Conservation (phyloP, 2,888 invertebrate genomes). For the Yponomeuta sedellus region DNA sequence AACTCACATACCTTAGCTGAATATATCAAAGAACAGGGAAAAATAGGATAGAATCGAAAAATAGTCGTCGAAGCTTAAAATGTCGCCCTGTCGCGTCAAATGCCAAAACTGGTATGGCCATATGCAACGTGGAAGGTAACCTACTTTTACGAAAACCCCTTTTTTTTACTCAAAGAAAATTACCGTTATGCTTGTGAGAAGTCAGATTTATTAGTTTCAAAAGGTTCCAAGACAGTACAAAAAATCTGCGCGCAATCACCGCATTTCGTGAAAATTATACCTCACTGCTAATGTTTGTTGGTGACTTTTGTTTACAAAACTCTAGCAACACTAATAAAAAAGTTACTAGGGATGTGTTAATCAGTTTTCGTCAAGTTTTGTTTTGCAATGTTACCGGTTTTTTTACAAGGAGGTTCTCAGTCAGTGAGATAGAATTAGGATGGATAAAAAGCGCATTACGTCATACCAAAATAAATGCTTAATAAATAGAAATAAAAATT, state of each 20-base stretch:
- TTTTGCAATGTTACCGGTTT: not conserved
- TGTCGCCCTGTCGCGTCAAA: not conserved
- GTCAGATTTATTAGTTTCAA: too few species aligned
- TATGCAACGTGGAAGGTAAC: not conserved
- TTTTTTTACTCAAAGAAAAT: not conserved
- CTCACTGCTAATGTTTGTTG: too few species aligned
- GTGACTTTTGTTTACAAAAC: not conserved
- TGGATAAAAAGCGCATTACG: too few species aligned
- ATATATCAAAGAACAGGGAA: not conserved
- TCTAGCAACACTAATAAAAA: not conserved
- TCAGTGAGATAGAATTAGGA: too few species aligned
- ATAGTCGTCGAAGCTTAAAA: not conserved
- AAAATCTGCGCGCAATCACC: not conserved
- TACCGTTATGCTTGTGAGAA: not conserved
- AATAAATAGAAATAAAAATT: too few species aligned
- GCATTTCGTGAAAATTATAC: too few species aligned
- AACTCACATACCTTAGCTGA: not conserved
- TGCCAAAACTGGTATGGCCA: not conserved
- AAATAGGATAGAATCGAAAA: not conserved
- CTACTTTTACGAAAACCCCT: not conserved
- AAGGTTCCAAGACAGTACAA: not conserved
- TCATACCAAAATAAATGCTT: too few species aligned
- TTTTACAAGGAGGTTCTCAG: not conserved
- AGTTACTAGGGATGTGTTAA: not conserved
- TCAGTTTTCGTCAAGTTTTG: not conserved